Conservation (phyloP, 2,113 vertebrate genomes). For the Cephalopterus ornatus region DNA sequence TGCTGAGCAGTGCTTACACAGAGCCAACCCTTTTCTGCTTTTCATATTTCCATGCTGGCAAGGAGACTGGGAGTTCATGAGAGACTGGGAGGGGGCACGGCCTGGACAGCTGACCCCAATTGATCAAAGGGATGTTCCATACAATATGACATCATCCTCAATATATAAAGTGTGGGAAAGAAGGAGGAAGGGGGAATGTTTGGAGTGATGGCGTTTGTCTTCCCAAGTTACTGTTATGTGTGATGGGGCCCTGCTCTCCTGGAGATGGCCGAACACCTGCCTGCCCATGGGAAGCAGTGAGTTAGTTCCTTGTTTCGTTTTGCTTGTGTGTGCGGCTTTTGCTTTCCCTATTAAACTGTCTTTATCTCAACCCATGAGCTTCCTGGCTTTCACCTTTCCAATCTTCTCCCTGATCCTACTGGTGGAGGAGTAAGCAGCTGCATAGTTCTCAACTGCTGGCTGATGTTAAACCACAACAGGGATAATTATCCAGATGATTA, state of each 20-base stretch:
- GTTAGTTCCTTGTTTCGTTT: background rate
- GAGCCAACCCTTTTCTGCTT: background rate
- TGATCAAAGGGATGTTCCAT: background rate
- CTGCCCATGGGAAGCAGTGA: background rate
- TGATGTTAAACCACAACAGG: background rate
- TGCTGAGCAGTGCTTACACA: background rate
- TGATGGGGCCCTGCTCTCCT: background rate
- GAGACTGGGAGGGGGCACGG: background rate
- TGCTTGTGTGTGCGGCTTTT: background rate
- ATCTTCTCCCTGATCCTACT: background rate
- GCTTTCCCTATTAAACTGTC: background rate
- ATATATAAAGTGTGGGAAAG: background rate
- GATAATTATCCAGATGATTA: background rate
- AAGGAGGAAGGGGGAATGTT: background rate
- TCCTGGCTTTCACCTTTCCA: background rate
- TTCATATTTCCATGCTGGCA: rapidly evolving
- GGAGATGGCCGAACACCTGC: background rate
- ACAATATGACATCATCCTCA: background rate
- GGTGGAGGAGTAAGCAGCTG: background rate
- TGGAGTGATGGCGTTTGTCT: background rate
- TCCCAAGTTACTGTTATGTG: background rate
- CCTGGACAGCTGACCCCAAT: background rate
- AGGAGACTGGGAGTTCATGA: background rate
- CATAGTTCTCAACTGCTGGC: background rate
- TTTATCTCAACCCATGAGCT: background rate